These are phyloP conservation scores for Sarcophaga rosellei DNA, from an alignment of 2,888 invertebrate genomes.

Conservation along the genomic window DNA sequence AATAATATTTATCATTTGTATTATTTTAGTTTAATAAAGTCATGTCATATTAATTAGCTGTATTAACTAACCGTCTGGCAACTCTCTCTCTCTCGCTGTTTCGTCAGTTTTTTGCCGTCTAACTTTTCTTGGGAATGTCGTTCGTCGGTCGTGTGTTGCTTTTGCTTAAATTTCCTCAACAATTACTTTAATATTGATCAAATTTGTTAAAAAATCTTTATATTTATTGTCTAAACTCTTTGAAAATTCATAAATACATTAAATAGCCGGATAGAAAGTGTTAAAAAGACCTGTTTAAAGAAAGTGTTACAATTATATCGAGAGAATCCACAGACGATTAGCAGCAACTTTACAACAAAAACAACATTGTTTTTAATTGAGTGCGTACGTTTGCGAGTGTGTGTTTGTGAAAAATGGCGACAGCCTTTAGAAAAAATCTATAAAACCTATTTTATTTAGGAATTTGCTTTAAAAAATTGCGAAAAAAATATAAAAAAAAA, in stretches of 20 bases:
- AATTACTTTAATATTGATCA: constrained; percentile 6
- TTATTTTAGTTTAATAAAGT: background rate
- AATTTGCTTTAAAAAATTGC: background rate
- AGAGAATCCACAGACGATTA: constrained; percentile 37
- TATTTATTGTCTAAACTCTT: background rate
- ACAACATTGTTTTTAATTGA: constrained; percentile 62
- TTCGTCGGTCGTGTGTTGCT: constrained; percentile 64
- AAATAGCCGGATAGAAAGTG: background rate
- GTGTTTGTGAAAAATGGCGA: constrained; percentile 66
- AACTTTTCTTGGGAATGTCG: constrained; percentile 60
- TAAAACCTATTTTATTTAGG: constrained; percentile 16
- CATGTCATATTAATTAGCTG: background rate
- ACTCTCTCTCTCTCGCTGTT: background rate
- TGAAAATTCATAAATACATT: background rate
- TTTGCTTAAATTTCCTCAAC: constrained; percentile 35
- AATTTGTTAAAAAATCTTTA: constrained; percentile 22
- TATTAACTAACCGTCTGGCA: constrained; percentile 38
- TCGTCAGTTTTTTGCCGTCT: constrained; percentile 55
- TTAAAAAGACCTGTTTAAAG: constrained; percentile 20
- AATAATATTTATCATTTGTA: background rate
- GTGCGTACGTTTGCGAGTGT: constrained; percentile 37
- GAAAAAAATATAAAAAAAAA: background rate
- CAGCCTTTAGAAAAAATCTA: constrained; percentile 47
- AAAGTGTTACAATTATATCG: no score
- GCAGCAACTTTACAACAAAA: constrained; percentile 55